Base-by-base conservation (phyloP, 2,797 vertebrate genomes). In the Myotis pilosus region DNA sequence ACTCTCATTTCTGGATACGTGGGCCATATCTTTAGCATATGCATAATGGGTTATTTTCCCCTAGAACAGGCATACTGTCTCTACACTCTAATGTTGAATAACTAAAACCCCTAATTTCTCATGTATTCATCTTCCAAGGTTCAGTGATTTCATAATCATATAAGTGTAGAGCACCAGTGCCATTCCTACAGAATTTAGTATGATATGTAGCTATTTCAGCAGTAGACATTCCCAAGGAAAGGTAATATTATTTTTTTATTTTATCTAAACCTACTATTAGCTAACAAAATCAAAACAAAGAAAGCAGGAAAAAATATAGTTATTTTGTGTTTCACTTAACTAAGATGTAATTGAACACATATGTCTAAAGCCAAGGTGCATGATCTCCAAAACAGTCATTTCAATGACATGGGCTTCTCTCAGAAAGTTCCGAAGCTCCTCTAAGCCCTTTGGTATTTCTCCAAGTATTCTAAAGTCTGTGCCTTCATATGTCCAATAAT, bases 321-420 rank as follows among this genome's bases (percentile, higher is more conserved):
- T 72, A 15, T 33, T 72, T 91, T 75, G 38, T 17, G 30, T 81
- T 78, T 82, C 7, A 51, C 33, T 92, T 94, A 71, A 68, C 13
- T 3, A 55, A 95, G 11, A 41, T 83, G 15, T 64, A 28, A 38
- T 49, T 19, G 36, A 78, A 33, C 82, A 30, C 0, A 6, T 38
- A 41, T 71, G 72, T 68, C 62, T 68, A 64, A 82, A n/a, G 12
- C 7, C 8, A 41, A 5, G 20, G 0, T 47, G 7, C 41, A 12
- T 33, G 5, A 23, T 72, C 41, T 74, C 92, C 49, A 69, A 33
- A 86, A 89, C 8, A 78, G 12, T 68, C 30, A n/a, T 20, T 71
- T 0, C 6, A 57, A 20, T 82, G 36, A 23, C 4, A 57, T 36
- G 8, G 8, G 19, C 8, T 93, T 90, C 15, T 74, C 2, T 62